phyloP scores from a whole-genome alignment of 1,140 invertebrate genomes.

The Maniola jurtina region DNA sequence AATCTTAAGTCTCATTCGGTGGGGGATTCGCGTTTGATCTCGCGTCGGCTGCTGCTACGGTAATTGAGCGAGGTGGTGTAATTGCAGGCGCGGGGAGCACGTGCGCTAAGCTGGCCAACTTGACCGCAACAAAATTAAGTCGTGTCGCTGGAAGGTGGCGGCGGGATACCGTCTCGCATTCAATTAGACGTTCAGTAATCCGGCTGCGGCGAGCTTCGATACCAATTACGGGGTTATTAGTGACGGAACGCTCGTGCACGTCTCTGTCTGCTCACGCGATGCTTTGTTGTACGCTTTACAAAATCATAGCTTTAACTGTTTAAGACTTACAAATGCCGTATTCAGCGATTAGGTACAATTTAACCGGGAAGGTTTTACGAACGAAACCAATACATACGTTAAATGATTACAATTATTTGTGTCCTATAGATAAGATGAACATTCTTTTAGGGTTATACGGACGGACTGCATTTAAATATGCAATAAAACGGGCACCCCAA shows the following conservation, averaged over 20 bases:
- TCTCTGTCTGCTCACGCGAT: constrained; percentile 27
- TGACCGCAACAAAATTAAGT: constrained; percentile 72
- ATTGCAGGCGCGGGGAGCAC: constrained; percentile 57
- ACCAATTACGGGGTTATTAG: constrained; percentile 78
- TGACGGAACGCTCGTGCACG: constrained; percentile 57
- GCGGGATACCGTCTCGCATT: constrained; percentile 69
- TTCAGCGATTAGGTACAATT: not conserved
- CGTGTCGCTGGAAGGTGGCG: constrained; percentile 48
- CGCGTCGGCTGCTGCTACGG: constrained; percentile 43
- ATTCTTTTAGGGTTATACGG: too few relatives aligned
- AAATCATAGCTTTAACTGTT: constrained; percentile 20
- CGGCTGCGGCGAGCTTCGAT: constrained; percentile 73
- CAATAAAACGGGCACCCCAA: too few relatives aligned
- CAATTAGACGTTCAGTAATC: constrained; percentile 78
- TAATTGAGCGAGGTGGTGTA: constrained; percentile 66
- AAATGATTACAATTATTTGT: too few relatives aligned
- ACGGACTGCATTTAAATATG: too few relatives aligned
- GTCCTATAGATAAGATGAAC: too few relatives aligned
- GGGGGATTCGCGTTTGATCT: constrained; percentile 66
- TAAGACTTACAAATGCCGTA: not conserved
- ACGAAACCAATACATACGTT: too few relatives aligned
- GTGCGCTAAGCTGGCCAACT: constrained; percentile 61
- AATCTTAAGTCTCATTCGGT: constrained; percentile 50
- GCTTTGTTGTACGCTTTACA: constrained; percentile 32
- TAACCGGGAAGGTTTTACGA: not conserved